phyloP scores from a whole-genome alignment of 2,888 invertebrate genomes.

The Petrolisthes cinctipes region DNA sequence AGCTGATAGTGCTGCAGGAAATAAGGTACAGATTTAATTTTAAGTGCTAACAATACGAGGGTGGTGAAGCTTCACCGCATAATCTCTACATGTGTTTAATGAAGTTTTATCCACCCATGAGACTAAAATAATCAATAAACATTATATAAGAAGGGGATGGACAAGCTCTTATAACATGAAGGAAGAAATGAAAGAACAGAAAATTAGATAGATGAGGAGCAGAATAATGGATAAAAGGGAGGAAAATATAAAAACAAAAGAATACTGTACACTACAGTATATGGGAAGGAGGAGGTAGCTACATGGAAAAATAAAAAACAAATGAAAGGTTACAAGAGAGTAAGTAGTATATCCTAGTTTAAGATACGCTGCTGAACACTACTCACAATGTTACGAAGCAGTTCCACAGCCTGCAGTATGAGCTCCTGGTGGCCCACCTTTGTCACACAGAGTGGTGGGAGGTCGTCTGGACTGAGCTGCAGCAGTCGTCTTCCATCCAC shows the following conservation, averaged over 20 bases:
- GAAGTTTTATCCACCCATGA: too few relatives aligned
- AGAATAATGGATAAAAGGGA: too few relatives aligned
- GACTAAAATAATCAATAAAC: too few relatives aligned
- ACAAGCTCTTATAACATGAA: too few relatives aligned
- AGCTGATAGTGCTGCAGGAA: slow-evolving; percentile 84
- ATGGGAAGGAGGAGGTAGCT: background rate
- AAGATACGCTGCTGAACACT: background rate
- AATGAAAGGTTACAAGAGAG: background rate
- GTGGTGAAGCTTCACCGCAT: too few relatives aligned
- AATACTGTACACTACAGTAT: background rate
- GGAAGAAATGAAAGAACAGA: too few relatives aligned
- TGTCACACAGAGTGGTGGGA: slow-evolving; percentile 86
- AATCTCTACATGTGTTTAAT: too few relatives aligned
- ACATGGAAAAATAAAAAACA: background rate
- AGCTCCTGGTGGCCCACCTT: slow-evolving; percentile 94
- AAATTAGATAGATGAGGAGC: too few relatives aligned
- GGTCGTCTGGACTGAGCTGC: slow-evolving; percentile 87
- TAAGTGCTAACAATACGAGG: too few relatives aligned
- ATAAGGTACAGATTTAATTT: too few relatives aligned
- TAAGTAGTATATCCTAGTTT: background rate
- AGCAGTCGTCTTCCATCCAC: slow-evolving; percentile 87
- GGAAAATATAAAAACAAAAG: too few relatives aligned
- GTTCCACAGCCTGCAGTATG: slow-evolving; percentile 91
- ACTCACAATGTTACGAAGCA: slow-evolving; percentile 87
- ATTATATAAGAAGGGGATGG: too few relatives aligned